Evolutionary conservation across 2,888 invertebrate species (phyloP).

Genomic region (Eupithecia pulchellata): DNA sequence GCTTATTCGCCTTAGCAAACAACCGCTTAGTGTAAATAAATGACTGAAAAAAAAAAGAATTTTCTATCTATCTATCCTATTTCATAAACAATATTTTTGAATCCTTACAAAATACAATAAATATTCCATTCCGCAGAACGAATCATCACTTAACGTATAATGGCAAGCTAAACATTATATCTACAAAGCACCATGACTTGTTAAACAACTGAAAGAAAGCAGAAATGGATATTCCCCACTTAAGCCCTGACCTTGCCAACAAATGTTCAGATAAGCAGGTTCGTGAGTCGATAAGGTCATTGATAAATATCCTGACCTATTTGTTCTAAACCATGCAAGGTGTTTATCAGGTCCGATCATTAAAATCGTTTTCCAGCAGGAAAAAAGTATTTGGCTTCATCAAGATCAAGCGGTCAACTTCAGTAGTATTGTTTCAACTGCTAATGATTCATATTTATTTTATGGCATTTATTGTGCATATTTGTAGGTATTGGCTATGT

Average conservation of each 20-base stretch:
- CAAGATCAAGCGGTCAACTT: not conserved
- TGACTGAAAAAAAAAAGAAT: no score
- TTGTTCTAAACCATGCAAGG: not conserved
- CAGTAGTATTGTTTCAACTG: no score
- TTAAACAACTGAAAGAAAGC: not conserved
- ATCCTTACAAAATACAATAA: no score
- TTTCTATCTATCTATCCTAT: no score
- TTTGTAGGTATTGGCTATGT: no score
- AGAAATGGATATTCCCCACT: not conserved
- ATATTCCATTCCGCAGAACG: no score
- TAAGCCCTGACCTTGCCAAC: conserved; percentile 2
- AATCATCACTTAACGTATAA: no score
- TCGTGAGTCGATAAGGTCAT: not conserved
- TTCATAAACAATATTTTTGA: no score
- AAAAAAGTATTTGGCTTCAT: not conserved
- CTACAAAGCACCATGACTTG: not conserved
- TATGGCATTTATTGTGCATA: no score
- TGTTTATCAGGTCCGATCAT: not conserved
- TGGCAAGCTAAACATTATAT: not conserved
- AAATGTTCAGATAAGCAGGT: not conserved
- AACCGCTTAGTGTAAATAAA: no score
- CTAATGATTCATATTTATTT: no score
- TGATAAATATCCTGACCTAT: conserved; percentile 9
- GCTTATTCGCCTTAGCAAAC: no score
- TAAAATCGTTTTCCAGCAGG: not conserved